These are phyloP conservation scores for Mixornis gularis DNA, from an alignment of 2,113 vertebrate species.

Conservation along the genomic window DNA sequence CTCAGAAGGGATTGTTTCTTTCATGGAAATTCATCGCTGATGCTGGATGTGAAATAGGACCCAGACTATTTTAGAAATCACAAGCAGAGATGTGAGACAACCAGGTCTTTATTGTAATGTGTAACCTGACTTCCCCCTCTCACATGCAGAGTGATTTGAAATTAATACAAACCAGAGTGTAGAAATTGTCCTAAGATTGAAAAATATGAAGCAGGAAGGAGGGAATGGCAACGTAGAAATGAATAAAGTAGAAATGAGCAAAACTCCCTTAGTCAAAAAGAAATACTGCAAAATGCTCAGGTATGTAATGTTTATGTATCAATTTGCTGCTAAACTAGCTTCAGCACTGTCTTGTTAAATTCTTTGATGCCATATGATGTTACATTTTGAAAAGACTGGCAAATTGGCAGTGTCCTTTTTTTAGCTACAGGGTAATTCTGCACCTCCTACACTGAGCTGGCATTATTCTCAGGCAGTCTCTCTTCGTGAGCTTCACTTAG, in stretches of 20 bases:
- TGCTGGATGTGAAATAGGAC: neutral
- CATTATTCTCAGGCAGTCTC: neutral
- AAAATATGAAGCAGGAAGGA: neutral
- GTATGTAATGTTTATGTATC: neutral
- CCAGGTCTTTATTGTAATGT: neutral
- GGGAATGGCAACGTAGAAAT: neutral
- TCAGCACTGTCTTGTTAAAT: neutral
- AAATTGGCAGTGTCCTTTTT: neutral
- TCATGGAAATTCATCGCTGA: neutral
- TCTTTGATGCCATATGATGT: neutral
- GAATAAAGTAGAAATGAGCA: neutral
- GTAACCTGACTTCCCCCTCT: neutral
- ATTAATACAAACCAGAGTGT: neutral
- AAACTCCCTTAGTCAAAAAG: neutral
- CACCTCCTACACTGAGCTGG: slow-evolving; percentile 14
- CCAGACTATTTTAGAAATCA: neutral
- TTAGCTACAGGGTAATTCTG: slow-evolving; percentile 8
- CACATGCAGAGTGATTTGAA: neutral
- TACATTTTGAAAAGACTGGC: neutral
- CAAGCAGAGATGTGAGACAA: neutral
- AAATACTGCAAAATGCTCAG: neutral
- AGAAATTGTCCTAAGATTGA: neutral
- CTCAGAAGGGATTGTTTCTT: neutral
- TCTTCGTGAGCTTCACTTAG: neutral
- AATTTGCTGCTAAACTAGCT: neutral